Percentiles rank a stretch among this genome's conserved stretches.
These are phyloP conservation scores for western clawed frog (Xenopus tropicalis) DNA, from an alignment of 2,113 vertebrate genomes.

Conservation along the genomic window UCB_Xtro_10.0 CM004452.2:50800501-50801000, in stretches of 20 bases:
- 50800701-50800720: slow-evolving; percentile 81
- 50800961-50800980: slow-evolving; percentile 74
- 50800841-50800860: slow-evolving; percentile 73
- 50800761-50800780: slow-evolving; percentile 64
- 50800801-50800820: slow-evolving; percentile 68
- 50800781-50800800: slow-evolving; percentile 67
- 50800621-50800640: too few relatives aligned
- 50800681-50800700: slow-evolving; percentile 85
- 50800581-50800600: too few relatives aligned
- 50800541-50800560: too few relatives aligned
- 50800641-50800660: too few relatives aligned
- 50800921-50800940: slow-evolving; percentile 69
- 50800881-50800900: slow-evolving; percentile 77
- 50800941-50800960: slow-evolving; percentile 74
- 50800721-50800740: slow-evolving; percentile 82
- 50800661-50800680: slow-evolving; percentile 44
- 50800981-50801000: slow-evolving; percentile 52
- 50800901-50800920: slow-evolving; percentile 88
- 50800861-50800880: slow-evolving; percentile 77
- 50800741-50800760: slow-evolving; percentile 75
- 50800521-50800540: too few relatives aligned
- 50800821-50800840: slow-evolving; percentile 68
- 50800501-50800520: too few relatives aligned
- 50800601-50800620: too few relatives aligned
- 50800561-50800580: too few relatives aligned